These are phyloP conservation scores for Bolinopsis microptera DNA, from an alignment of 37 sponge, comb jelly and placozoan species.

Conservation along the genomic window DNA sequence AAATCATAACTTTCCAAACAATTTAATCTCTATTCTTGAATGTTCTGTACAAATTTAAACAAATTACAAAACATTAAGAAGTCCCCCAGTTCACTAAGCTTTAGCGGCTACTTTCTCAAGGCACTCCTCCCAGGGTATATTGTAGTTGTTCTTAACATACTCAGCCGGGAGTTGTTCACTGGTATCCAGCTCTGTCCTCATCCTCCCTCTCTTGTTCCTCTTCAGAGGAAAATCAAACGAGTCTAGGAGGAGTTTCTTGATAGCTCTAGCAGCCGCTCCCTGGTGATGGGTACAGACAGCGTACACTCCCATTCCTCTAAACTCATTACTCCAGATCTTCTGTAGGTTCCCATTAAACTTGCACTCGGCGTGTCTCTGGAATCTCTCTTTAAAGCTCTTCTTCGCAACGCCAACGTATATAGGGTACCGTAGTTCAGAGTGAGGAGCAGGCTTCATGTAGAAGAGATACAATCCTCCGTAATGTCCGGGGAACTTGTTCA, in stretches of 20 bases:
- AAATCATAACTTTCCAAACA: no score
- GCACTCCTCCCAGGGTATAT: constrained; percentile 5
- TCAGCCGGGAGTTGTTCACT: neutral
- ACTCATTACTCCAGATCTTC: neutral
- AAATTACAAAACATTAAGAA: no score
- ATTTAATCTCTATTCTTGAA: no score
- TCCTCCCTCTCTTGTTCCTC: neutral
- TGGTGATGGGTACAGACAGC: neutral
- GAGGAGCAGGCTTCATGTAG: neutral
- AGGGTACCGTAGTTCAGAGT: neutral
- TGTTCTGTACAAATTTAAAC: no score
- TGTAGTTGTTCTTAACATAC: neutral
- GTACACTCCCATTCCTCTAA: neutral
- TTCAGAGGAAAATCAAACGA: neutral
- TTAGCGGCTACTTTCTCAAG: neutral
- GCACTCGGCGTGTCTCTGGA: neutral
- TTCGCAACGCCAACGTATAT: constrained; percentile 21
- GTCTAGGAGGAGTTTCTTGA: neutral
- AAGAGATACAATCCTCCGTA: neutral
- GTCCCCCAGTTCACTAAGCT: no score
- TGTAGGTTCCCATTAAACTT: neutral
- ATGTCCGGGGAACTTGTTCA: constrained; percentile 5
- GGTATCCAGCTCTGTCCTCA: neutral
- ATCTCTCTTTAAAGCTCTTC: neutral
- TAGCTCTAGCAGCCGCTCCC: neutral